Evolutionary conservation across 2,113 vertebrate species (phyloP).

Genomic region (Ceratotherium simum): DNA sequence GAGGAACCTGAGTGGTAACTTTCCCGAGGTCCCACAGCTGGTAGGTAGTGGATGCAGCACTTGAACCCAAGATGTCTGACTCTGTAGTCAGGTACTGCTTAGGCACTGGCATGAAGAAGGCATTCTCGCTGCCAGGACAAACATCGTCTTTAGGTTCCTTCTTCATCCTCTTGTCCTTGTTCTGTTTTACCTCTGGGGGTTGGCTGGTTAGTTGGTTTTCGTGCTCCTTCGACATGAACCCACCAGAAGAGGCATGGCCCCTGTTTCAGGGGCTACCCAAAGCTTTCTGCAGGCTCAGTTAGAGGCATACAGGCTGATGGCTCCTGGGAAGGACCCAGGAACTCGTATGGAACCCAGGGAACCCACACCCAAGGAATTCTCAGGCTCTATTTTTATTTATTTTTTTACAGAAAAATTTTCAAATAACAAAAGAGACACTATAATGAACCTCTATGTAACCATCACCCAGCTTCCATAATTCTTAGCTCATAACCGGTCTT

Average conservation of each 20-base stretch:
- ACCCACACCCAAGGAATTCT: background rate
- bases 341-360: background rate
- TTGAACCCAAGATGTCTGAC: background rate
- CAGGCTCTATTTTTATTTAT: background rate
- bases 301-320: background rate
- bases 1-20: conserved; percentile 6
- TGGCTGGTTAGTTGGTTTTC: background rate
- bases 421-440: background rate
- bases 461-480: background rate
- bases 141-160: background rate
- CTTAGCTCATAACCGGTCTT: background rate
- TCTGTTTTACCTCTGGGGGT: background rate
- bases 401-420: background rate
- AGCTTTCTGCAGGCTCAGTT: background rate
- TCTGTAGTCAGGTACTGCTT: background rate
- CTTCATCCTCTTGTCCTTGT: background rate
- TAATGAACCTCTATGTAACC: background rate
- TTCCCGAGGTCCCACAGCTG: background rate
- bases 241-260: background rate
- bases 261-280: background rate
- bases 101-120: background rate
- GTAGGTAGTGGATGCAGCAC: background rate
- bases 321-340: background rate
- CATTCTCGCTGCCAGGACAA: background rate
- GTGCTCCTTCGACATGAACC: background rate